These are phyloP conservation scores for Ruditapes philippinarum DNA, from an alignment of 1,140 invertebrate species.

Conservation along the genomic window DNA sequence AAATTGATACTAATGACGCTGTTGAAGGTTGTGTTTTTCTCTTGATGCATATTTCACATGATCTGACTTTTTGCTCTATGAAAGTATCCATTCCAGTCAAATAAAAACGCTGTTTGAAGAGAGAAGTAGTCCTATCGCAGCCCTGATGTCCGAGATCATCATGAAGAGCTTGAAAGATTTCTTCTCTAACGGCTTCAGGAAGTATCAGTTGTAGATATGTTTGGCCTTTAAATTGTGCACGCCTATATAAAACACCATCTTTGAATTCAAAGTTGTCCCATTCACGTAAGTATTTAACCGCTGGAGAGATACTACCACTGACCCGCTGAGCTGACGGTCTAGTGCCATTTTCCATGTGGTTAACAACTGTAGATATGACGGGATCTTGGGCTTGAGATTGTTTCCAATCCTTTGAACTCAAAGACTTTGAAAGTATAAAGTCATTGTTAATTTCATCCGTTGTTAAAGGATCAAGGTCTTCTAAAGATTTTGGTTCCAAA, in stretches of 20 bases:
- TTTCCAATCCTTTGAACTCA: conserved; percentile 54
- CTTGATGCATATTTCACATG: background rate
- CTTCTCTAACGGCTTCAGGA: background rate
- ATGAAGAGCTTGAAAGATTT: background rate
- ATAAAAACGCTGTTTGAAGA: conserved; percentile 11
- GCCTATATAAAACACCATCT: background rate
- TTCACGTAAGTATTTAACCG: background rate
- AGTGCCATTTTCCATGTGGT: background rate
- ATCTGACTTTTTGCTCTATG: background rate
- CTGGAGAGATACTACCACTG: background rate
- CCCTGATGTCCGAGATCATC: conserved; percentile 43
- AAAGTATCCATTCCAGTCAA: conserved; percentile 10
- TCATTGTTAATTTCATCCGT: background rate
- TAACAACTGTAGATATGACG: background rate
- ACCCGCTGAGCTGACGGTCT: background rate
- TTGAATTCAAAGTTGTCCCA: background rate
- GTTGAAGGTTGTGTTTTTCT: conserved; percentile 44
- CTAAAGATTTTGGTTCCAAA: background rate
- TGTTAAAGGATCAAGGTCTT: background rate
- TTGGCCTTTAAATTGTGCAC: background rate
- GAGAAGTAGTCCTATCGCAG: background rate
- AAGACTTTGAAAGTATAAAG: background rate
- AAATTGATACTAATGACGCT: too few species aligned
- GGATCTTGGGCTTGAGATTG: background rate
- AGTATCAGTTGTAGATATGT: background rate